A percentile compares a stretch with the other conserved stretches of the same genome.
Conservation (phyloP, 2,888 invertebrate genomes). For the Heliconius ismenius region DNA sequence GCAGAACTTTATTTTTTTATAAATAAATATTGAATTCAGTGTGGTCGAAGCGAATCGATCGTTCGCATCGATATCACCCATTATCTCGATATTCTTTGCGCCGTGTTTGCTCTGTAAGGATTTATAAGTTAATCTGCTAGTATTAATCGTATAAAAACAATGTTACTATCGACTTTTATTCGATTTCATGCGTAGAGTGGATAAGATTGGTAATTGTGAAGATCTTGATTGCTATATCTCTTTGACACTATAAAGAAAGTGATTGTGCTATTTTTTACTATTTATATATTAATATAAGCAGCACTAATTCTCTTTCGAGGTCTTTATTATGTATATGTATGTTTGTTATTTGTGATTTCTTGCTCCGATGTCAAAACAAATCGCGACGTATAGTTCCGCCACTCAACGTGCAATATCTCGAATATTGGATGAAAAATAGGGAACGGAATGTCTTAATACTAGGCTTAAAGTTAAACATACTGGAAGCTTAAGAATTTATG, state of each 20-base stretch:
- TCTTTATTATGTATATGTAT: not conserved
- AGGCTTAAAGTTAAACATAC: too few species aligned
- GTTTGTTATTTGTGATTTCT: not conserved
- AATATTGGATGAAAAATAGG: not conserved
- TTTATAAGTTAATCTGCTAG: slow-evolving; percentile 43
- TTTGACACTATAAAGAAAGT: not conserved
- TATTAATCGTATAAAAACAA: slow-evolving; percentile 40
- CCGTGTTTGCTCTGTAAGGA: slow-evolving; percentile 43
- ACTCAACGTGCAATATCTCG: not conserved
- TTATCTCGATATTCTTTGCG: slow-evolving; percentile 41
- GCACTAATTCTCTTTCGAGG: not conserved
- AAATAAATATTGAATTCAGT: slow-evolving; percentile 20
- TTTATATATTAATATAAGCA: not conserved
- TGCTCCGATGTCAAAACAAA: not conserved
- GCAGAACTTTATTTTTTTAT: not conserved
- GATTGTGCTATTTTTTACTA: not conserved
- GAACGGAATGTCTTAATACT: too few species aligned
- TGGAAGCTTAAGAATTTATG: too few species aligned
- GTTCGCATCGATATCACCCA: slow-evolving; percentile 36
- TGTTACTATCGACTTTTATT: slow-evolving; percentile 47
- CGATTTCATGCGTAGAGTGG: slow-evolving; percentile 54
- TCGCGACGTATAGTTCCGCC: not conserved
- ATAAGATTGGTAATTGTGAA: slow-evolving; percentile 46
- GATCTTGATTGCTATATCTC: not conserved
- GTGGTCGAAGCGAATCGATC: slow-evolving; percentile 27